These are phyloP conservation scores for Heterotis niloticus DNA, from an alignment of 2,113 vertebrate species.

Conservation along the genomic window DNA sequence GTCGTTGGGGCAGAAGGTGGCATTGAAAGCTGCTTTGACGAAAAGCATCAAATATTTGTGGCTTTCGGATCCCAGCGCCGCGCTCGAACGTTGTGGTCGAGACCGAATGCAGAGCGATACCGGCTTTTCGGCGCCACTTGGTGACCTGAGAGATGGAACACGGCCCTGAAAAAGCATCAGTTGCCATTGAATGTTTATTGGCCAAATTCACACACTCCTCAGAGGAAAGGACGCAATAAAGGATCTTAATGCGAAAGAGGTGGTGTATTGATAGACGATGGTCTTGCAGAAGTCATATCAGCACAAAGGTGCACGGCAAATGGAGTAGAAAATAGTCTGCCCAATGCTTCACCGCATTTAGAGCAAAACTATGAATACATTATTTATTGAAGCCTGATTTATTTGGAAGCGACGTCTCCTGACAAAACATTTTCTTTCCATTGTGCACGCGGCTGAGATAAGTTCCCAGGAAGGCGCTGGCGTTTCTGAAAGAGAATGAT, in stretches of 20 bases:
- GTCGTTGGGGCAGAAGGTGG: too few relatives aligned
- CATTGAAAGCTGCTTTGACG: too few relatives aligned
- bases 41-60: not conserved
- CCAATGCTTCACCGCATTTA: not conserved
- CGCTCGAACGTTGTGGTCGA: too few relatives aligned
- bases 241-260: not conserved
- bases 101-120: too few relatives aligned
- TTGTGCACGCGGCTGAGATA: not conserved
- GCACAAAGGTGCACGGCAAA: not conserved
- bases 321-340: slow-evolving; percentile 19
- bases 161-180: not conserved
- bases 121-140: too few relatives aligned
- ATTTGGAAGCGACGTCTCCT: not conserved
- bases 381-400: not conserved
- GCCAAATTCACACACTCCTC: not conserved
- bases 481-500: not conserved
- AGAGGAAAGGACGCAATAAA: not conserved
- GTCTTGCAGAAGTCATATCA: not conserved
- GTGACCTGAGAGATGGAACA: not conserved
- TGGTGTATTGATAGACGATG: not conserved
- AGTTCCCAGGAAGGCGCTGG: not conserved
- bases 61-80: not conserved
- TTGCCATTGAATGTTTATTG: not conserved
- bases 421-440: slow-evolving; percentile 3
- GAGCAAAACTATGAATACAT: slow-evolving; percentile 4